These are phyloP conservation scores for Diaperis boleti DNA, from an alignment of 2,888 invertebrate species.

Conservation along the genomic window DNA sequence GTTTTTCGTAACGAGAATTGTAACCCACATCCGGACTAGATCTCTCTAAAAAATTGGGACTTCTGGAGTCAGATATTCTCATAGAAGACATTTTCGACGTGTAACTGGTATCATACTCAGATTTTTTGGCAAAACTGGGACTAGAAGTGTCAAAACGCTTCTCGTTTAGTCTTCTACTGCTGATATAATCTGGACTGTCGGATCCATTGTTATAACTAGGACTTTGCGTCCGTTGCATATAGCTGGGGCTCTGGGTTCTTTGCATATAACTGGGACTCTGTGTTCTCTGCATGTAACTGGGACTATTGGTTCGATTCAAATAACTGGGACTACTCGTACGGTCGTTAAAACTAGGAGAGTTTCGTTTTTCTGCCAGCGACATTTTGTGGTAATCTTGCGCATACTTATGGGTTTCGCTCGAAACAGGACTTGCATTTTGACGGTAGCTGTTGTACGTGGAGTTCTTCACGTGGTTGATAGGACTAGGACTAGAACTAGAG, in stretches of 20 bases:
- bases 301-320: constrained; percentile 59
- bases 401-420: constrained; percentile 57
- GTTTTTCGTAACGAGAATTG: constrained; percentile 57
- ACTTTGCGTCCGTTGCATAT: constrained; percentile 56
- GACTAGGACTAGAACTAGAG: constrained; percentile 59
- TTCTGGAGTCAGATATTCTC: constrained; percentile 58
- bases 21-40: constrained; percentile 58
- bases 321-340: constrained; percentile 58
- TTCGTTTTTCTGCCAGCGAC: constrained; percentile 57
- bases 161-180: constrained; percentile 61
- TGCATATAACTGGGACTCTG: constrained; percentile 58
- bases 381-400: constrained; percentile 61
- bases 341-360: constrained; percentile 56
- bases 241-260: constrained; percentile 60
- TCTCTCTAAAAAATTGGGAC: constrained; percentile 59
- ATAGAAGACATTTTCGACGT: constrained; percentile 61
- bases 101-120: constrained; percentile 56
- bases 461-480: constrained; percentile 52
- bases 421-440: constrained; percentile 58
- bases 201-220: constrained; percentile 57
- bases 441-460: constrained; percentile 55
- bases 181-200: constrained; percentile 63
- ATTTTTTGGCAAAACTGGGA: constrained; percentile 58
- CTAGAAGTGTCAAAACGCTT: constrained; percentile 59
- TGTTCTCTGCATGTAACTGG: constrained; percentile 59